Percentiles rank a stretch among this genome's conserved stretches.
These are phyloP conservation scores for Halcyon leucocephala DNA, from an alignment of 2,797 vertebrate genomes.

Conservation along the genomic window DNA sequence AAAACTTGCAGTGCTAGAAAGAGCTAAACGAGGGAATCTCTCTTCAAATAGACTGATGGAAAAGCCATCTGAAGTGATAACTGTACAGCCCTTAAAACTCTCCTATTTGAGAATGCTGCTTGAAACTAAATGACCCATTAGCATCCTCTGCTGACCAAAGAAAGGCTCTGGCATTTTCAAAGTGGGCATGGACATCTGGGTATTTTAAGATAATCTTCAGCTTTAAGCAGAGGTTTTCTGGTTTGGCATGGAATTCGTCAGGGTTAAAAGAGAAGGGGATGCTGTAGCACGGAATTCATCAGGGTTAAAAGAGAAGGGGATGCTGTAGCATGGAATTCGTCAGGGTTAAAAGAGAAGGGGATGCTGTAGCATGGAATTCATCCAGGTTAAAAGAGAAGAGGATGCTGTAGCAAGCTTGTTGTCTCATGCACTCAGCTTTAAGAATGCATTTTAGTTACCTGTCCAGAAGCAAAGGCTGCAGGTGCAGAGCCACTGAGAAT, in stretches of 20 bases:
- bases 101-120: not conserved
- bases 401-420: not conserved
- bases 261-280: not conserved
- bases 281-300: not conserved
- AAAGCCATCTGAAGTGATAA: not conserved
- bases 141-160: slow-evolving; percentile 50
- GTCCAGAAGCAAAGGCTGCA: not conserved
- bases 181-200: not conserved
- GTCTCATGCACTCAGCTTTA: not conserved
- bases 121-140: slow-evolving; percentile 7
- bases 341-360: not conserved
- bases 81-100: not conserved
- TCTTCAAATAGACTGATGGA: not conserved
- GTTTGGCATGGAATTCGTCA: not conserved
- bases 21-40: not conserved
- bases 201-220: not conserved
- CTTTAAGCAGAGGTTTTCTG: not conserved
- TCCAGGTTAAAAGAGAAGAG: no score
- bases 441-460: not conserved
- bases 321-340: not conserved
- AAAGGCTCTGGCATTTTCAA: not conserved
- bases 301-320: no score
- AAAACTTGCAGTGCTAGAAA: not conserved
- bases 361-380: not conserved
- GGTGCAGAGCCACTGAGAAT: not conserved